Percentiles rank a stretch among this genome's conserved stretches.
phyloP scores from a whole-genome alignment of 1,140 invertebrate genomes.

The Lethocerus indicus region DNA sequence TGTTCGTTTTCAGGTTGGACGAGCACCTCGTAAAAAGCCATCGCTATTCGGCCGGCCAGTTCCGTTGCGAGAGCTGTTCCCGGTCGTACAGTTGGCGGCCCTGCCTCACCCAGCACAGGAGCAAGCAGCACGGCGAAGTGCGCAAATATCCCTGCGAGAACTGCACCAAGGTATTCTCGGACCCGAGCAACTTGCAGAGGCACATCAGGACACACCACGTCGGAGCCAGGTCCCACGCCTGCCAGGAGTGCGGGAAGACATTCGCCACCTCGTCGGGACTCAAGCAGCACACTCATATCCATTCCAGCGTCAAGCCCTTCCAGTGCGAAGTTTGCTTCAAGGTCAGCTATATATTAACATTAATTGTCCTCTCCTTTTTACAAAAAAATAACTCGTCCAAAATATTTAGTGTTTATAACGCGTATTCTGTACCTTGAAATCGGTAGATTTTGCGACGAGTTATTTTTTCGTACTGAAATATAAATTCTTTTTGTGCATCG shows the following conservation, averaged over 20 bases:
- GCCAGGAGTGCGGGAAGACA: constrained; percentile 94
- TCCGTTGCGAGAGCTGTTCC: constrained; percentile 68
- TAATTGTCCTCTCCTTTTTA: too few species aligned
- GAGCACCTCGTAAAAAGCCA: constrained; percentile 59
- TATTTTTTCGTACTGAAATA: too few species aligned
- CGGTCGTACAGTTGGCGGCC: constrained; percentile 66
- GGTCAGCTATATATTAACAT: constrained; percentile 24
- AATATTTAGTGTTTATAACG: too few species aligned
- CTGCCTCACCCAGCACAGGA: constrained; percentile 64
- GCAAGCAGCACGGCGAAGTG: constrained; percentile 52
- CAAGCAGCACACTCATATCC: constrained; percentile 99
- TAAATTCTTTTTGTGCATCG: too few species aligned
- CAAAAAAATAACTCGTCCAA: too few species aligned
- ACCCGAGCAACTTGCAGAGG: constrained; percentile 87
- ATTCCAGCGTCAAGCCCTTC: constrained; percentile 96
- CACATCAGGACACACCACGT: constrained; percentile 84
- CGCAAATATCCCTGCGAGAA: constrained; percentile 84
- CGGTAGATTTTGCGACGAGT: too few species aligned
- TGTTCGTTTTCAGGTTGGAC: constrained; percentile 48
- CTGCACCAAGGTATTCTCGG: constrained; percentile 85
- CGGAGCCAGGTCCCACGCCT: constrained; percentile 85
- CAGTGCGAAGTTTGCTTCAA: constrained; percentile 83
- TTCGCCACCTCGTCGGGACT: constrained; percentile 93
- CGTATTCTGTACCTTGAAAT: too few species aligned
- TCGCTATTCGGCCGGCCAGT: constrained; percentile 55